Evolutionary conservation across 2,797 vertebrate genomes (phyloP).

Genomic region (Malacoctenus gilli): DNA sequence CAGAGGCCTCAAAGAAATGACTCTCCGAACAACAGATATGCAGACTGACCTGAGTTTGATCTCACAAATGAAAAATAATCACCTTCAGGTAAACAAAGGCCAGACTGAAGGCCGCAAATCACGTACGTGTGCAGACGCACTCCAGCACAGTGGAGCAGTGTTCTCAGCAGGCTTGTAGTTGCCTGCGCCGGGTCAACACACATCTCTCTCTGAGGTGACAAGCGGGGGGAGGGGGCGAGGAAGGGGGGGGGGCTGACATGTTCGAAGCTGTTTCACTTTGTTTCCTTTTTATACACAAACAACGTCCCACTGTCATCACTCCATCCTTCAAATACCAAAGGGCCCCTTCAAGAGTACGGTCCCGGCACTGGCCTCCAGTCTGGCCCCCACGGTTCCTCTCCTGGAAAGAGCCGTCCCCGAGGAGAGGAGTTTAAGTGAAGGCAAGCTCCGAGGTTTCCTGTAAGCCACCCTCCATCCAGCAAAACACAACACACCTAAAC

Average conservation of each 20-base stretch:
- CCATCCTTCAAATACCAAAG: slow-evolving; percentile 77
- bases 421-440: slow-evolving; percentile 45
- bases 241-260: slow-evolving; percentile 65
- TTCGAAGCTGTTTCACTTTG: slow-evolving; percentile 76
- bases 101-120: slow-evolving; percentile 21
- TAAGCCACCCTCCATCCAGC: slow-evolving; percentile 5
- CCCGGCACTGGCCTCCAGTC: slow-evolving; percentile 47
- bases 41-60: no score
- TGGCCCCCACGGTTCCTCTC: slow-evolving; percentile 61
- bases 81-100: slow-evolving; percentile 9
- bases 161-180: slow-evolving; percentile 50
- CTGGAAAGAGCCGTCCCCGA: slow-evolving; percentile 53
- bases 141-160: slow-evolving; percentile 27
- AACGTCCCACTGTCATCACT: slow-evolving; percentile 78
- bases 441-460: slow-evolving; percentile 25
- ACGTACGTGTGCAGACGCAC: slow-evolving; percentile 14
- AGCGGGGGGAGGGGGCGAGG: no score
- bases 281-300: slow-evolving; percentile 77
- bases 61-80: neutral
- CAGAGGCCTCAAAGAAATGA: no score
- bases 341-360: slow-evolving; percentile 60
- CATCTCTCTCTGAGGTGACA: slow-evolving; percentile 66
- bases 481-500: slow-evolving; percentile 16
- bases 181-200: slow-evolving; percentile 55
- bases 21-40: no score